Evolutionary conservation across 2,113 vertebrate genomes (phyloP).

Genomic region (Myotis lucifugus): DNA sequence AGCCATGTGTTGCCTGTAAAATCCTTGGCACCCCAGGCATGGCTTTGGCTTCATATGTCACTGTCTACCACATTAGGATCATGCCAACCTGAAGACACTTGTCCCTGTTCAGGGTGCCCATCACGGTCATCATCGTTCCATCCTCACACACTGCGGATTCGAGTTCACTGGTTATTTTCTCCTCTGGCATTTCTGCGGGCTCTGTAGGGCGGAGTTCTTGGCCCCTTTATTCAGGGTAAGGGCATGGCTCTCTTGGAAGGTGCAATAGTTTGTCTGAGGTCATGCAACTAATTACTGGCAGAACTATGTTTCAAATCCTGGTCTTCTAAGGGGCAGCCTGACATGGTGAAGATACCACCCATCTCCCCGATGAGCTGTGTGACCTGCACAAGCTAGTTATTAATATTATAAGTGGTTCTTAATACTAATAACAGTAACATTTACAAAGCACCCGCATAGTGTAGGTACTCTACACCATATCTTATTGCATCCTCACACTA

Average conservation of each 20-base stretch:
- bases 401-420: not conserved
- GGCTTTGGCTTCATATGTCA: not conserved
- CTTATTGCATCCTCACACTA: not conserved
- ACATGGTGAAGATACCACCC: not conserved
- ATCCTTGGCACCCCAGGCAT: not conserved
- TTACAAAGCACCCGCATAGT: not conserved
- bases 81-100: not conserved
- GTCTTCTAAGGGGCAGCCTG: not conserved
- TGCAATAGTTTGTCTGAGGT: not conserved
- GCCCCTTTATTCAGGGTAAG: not conserved
- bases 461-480: not conserved
- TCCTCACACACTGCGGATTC: not conserved
- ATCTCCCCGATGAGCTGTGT: not conserved
- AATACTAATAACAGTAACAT: not conserved
- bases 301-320: not conserved
- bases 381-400: not conserved
- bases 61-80: not conserved
- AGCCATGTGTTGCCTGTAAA: constrained; percentile 21
- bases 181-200: not conserved
- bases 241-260: not conserved
- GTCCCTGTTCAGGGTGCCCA: not conserved
- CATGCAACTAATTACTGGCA: not conserved
- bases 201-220: not conserved
- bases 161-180: not conserved
- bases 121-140: not conserved